A percentile compares a stretch with the other conserved stretches of the same genome.
These are phyloP conservation scores for Polymixis lichenea DNA, from an alignment of 2,888 invertebrate genomes.

Conservation along the genomic window DNA sequence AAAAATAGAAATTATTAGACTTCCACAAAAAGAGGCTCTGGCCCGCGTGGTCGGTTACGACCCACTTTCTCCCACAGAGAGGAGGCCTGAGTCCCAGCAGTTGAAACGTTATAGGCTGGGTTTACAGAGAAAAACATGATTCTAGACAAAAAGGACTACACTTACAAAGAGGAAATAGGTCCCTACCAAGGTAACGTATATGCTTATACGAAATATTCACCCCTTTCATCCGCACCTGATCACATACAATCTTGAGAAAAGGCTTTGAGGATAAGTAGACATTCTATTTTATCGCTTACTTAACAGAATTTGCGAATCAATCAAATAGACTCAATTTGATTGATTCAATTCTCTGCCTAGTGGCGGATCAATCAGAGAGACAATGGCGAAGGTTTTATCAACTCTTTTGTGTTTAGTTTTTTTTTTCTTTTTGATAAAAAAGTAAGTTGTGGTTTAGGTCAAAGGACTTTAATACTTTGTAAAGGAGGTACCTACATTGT, in stretches of 20 bases:
- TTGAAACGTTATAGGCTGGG: too few relatives aligned
- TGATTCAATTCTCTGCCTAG: constrained; percentile 6
- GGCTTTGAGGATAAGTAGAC: constrained; percentile 1
- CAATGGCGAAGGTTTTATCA: neutral
- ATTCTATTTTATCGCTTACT: constrained; percentile 1
- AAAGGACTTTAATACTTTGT: too few relatives aligned
- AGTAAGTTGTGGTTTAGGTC: too few relatives aligned
- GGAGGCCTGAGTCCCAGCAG: too few relatives aligned
- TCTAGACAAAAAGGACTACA: neutral
- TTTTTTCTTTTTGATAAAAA: too few relatives aligned
- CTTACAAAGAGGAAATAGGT: neutral
- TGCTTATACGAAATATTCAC: neutral
- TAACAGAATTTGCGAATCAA: constrained; percentile 9
- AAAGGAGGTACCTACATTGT: too few relatives aligned
- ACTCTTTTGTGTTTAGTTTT: neutral
- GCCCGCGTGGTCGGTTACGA: too few relatives aligned
- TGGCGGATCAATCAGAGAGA: constrained; percentile 13
- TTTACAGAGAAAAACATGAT: neutral
- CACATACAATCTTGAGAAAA: neutral
- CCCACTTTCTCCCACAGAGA: too few relatives aligned
- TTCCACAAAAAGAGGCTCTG: too few relatives aligned
- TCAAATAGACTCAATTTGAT: constrained; percentile 13
- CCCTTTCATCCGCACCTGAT: neutral
- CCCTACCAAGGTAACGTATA: neutral
- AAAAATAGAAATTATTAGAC: too few relatives aligned